Conservation (phyloP, 1,140 invertebrate species). For the Harpegnathos saltator region DNA sequence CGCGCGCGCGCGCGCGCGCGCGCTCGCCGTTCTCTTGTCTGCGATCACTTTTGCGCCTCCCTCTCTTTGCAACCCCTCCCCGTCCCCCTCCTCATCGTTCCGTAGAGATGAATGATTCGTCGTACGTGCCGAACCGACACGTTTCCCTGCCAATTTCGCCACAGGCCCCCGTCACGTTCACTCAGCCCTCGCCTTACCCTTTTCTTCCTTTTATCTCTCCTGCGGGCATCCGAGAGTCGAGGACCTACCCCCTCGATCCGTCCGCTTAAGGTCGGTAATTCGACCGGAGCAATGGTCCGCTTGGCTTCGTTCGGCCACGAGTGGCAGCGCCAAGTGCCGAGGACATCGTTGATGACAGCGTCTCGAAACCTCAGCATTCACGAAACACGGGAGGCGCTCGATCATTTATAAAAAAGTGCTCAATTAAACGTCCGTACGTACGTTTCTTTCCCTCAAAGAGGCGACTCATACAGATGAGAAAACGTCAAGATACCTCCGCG, state of each 20-base stretch:
- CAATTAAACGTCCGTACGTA: neutral
- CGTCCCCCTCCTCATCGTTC: neutral
- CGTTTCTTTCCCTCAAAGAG: neutral
- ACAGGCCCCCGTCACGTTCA: constrained; percentile 14
- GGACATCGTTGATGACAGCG: too few species aligned
- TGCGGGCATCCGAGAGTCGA: constrained; percentile 16
- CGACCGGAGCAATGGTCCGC: constrained; percentile 2
- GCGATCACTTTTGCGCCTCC: constrained; percentile 44
- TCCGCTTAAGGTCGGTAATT: neutral
- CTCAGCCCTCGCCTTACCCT: neutral
- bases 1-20: neutral
- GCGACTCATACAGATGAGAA: constrained; percentile 35
- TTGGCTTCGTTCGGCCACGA: neutral
- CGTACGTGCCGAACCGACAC: constrained; percentile 19
- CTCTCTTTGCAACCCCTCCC: neutral
- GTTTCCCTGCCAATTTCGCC: constrained; percentile 36
- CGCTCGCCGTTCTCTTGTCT: constrained; percentile 45
- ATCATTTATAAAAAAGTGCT: too few species aligned
- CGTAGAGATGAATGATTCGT: constrained; percentile 49
- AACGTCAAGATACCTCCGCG: constrained; percentile 38
- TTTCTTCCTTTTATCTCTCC: constrained; percentile 32
- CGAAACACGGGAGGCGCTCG: too few species aligned
- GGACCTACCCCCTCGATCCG: neutral
- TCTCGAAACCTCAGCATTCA: too few species aligned
- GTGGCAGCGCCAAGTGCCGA: neutral